Base-by-base conservation (phyloP, 1,140 invertebrate species). In the Lutraria rhynchaena region DNA sequence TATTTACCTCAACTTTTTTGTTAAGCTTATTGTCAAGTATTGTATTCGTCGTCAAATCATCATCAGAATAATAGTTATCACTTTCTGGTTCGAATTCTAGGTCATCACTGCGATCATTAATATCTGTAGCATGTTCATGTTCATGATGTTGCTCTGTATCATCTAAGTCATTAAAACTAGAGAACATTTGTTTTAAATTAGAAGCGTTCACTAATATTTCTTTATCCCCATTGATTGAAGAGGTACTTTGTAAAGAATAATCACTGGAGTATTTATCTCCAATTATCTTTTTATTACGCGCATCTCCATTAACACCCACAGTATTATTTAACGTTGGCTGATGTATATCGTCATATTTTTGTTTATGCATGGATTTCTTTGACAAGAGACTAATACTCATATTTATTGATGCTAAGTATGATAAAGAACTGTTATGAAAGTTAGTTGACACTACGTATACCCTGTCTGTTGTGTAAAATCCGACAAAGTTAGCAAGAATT, bases 351-450 rank as follows among this genome's bases (percentile, higher is more conserved):
- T n/a, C 24, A 15, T 61, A 61, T 24, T 24, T 31, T n/a, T 49
- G 13, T 13, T 24, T 63, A 0, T 3, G 0, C 4, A 29, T 19
- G 17, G 53, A 1, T 7, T 61, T 22, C 9, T 33, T 33, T 49
- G 55, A 17, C n/a, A 63, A 7, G 4, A 61, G 15, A n/a, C 35
- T 60, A 17, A 44, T n/a, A 37, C 33, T 75, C 17, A 75, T 15
- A 29, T 61, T 75, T 19, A 75, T 29, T 3, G 55, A 22, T 22
- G 55, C 46, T 2, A 75, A 29, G 22, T 75, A 75, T 22, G 73
- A 57, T 3, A 75, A 27, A 1, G 73, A 75, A 46, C 58, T 60
- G 44, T 75, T 75, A 15, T 75, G 55, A 24, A 75, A 75, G 49
- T 60, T 61, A 4, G 73, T 44, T 3, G 55, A 29, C 3, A 75